Percentiles rank a stretch among this genome's conserved stretches.
phyloP scores from a whole-genome alignment of 2,797 vertebrate genomes.

The Zalophus californianus region DNA sequence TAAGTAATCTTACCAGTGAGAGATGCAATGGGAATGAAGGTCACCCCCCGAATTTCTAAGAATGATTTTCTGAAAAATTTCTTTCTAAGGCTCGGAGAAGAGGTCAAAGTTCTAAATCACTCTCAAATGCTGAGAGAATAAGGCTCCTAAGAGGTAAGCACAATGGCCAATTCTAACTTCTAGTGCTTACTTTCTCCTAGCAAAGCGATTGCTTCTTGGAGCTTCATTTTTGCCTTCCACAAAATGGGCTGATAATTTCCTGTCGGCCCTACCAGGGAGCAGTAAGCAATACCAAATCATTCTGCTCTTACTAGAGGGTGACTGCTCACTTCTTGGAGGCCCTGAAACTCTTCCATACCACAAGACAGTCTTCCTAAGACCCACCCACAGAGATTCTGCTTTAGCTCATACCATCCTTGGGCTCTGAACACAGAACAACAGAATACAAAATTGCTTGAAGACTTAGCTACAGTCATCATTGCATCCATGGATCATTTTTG shows the following conservation, averaged over 20 bases:
- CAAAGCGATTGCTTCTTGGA: neutral
- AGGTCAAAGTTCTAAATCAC: neutral
- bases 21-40: neutral
- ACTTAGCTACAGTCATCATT: neutral
- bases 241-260: neutral
- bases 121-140: neutral
- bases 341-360: neutral
- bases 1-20: neutral
- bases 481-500: neutral
- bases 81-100: neutral
- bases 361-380: neutral
- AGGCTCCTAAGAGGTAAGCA: neutral
- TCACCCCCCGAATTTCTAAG: neutral
- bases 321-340: neutral
- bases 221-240: neutral
- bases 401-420: neutral
- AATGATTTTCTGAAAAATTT: neutral
- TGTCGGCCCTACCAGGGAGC: neutral
- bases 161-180: neutral
- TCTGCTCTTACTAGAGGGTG: neutral
- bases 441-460: neutral
- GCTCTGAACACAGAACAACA: neutral
- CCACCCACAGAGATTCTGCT: neutral
- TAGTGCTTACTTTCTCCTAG: neutral
- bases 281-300: neutral